These are phyloP conservation scores for Scleropages formosus DNA, from an alignment of 2,797 vertebrate species.

Conservation along the genomic window DNA sequence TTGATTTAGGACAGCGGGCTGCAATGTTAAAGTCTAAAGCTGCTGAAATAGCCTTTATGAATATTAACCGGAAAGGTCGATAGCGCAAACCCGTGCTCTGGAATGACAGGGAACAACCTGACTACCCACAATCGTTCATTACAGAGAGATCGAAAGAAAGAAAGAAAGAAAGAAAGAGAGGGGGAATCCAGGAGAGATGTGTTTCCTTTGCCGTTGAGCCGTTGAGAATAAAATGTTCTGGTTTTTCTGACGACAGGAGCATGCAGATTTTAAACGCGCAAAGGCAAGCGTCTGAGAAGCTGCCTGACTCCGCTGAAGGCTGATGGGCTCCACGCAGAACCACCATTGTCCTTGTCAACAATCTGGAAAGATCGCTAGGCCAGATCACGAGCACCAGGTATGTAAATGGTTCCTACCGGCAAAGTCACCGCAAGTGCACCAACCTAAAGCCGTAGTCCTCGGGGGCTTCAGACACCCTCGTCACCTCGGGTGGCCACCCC, in stretches of 20 bases:
- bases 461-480: conserved; percentile 15
- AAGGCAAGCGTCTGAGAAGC: neutral
- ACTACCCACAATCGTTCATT: conserved; percentile 32
- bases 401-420: neutral
- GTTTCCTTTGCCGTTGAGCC: neutral
- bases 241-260: neutral
- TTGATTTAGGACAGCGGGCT: conserved; percentile 80
- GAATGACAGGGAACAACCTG: conserved; percentile 40
- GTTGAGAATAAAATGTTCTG: neutral
- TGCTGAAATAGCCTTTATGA: conserved; percentile 91
- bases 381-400: neutral
- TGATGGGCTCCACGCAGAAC: neutral
- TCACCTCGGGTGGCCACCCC: conserved; percentile 15
- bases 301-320: neutral
- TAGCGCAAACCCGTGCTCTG: conserved; percentile 51
- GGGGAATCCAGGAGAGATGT: neutral
- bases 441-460: neutral
- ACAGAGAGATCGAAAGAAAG: conserved; percentile 12
- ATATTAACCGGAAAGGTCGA: conserved; percentile 89
- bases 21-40: conserved; percentile 77
- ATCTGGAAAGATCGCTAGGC: neutral
- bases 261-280: neutral
- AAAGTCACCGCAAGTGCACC: neutral
- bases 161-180: neutral
- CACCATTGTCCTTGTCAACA: neutral